A percentile compares a stretch with the other conserved stretches of the same genome.
Conservation (phyloP, 2,797 vertebrate species). For the Tangara arthus region DNA sequence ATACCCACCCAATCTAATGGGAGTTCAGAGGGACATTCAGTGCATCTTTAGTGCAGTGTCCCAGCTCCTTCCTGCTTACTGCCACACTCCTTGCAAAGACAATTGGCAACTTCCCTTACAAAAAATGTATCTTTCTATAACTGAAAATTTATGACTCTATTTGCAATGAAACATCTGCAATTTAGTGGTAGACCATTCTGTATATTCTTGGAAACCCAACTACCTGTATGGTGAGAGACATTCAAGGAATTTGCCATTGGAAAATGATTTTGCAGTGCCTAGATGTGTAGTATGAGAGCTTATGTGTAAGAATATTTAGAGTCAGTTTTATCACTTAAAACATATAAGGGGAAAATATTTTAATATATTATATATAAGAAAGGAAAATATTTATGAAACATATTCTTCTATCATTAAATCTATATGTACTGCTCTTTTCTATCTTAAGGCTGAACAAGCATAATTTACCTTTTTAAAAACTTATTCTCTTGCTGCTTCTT, state of each 20-base stretch:
- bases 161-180: neutral
- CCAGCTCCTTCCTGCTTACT: neutral
- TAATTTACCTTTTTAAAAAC: neutral
- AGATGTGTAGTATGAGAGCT: neutral
- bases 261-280: neutral
- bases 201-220: neutral
- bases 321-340: neutral
- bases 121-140: neutral
- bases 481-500: neutral
- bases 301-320: neutral
- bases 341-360: neutral
- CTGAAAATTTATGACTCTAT: neutral
- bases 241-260: neutral
- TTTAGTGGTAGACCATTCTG: neutral
- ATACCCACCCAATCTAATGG: fast-evolving
- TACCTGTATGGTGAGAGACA: neutral
- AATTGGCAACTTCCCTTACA: neutral
- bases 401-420: neutral
- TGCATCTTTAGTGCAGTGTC: neutral
- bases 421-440: neutral
- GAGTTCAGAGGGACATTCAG: neutral
- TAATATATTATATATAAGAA: neutral
- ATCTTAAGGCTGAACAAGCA: neutral
- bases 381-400: neutral
- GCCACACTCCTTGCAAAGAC: neutral